Percentiles rank a stretch among this genome's conserved stretches.
Evolutionary conservation across 2,797 vertebrate species (phyloP).

Genomic region (Rhynchonycteris naso): DNA sequence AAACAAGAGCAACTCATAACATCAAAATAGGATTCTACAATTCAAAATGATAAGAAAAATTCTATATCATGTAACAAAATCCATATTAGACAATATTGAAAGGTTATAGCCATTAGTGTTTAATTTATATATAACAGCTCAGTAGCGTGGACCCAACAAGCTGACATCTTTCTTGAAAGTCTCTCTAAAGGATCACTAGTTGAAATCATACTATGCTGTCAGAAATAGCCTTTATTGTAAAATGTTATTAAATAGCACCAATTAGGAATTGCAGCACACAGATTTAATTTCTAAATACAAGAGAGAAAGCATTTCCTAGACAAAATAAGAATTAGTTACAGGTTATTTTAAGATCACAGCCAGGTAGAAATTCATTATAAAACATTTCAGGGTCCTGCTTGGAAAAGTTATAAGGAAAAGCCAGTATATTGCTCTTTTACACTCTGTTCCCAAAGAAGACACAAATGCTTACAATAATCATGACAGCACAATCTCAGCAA

Average conservation of each 20-base stretch:
- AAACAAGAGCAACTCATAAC: background rate
- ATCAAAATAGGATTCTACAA: background rate
- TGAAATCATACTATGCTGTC: conserved; percentile 63
- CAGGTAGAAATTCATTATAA: conserved; percentile 69
- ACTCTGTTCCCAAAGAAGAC: conserved; percentile 27
- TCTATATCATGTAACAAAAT: conserved; percentile 14
- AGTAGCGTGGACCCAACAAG: conserved; percentile 68
- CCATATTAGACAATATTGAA: conserved; percentile 27
- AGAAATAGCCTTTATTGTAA: conserved; percentile 58
- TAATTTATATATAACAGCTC: conserved; percentile 65
- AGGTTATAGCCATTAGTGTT: conserved; percentile 64
- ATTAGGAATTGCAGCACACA: conserved; percentile 48
- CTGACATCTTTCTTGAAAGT: conserved; percentile 63
- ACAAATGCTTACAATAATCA: conserved; percentile 68
- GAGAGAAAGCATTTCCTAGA: conserved; percentile 62
- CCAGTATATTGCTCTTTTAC: conserved; percentile 49
- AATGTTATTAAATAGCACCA: conserved; percentile 73
- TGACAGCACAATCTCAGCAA: conserved; percentile 60
- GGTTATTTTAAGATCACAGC: conserved; percentile 64
- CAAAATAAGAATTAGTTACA: conserved; percentile 70
- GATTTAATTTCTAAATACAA: conserved; percentile 20
- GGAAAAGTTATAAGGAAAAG: conserved; percentile 60
- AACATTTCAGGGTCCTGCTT: conserved; percentile 70
- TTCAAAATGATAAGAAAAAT: conserved; percentile 23
- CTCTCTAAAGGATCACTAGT: conserved; percentile 21